These are phyloP conservation scores for Capricornis sumatraensis DNA, from an alignment of 2,113 vertebrate genomes.

Conservation along the genomic window DNA sequence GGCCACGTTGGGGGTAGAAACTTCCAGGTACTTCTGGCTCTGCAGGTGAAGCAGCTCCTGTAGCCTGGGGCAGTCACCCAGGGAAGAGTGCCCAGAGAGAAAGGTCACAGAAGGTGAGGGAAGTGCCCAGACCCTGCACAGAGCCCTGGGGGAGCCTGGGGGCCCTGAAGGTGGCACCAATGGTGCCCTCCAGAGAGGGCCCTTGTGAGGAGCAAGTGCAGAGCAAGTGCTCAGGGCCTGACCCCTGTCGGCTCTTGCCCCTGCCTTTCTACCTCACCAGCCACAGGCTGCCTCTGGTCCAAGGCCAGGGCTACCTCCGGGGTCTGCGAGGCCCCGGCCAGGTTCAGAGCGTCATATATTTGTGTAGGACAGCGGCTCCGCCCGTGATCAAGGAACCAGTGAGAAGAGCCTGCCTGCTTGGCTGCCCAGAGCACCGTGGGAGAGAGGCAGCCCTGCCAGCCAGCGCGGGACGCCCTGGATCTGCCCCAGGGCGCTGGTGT, in stretches of 20 bases:
- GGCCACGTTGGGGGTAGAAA: not conserved
- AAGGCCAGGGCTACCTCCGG: not conserved
- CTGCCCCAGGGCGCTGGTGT: not conserved
- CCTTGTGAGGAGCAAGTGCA: not conserved
- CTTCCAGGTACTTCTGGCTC: not conserved
- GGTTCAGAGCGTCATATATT: not conserved
- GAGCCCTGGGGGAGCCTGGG: not conserved
- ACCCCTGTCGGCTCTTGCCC: rapidly evolving
- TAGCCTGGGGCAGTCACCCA: not conserved
- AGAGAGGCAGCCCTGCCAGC: rapidly evolving
- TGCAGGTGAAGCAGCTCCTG: not conserved
- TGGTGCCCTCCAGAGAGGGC: not conserved
- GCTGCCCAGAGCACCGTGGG: not conserved
- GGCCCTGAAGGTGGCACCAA: not conserved
- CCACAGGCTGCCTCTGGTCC: not conserved
- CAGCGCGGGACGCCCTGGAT: not conserved
- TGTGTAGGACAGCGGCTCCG: not conserved
- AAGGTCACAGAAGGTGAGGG: not conserved
- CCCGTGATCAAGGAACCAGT: not conserved
- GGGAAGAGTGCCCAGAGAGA: not conserved
- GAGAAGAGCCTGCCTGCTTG: not conserved
- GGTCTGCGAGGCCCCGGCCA: not conserved
- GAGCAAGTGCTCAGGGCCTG: not conserved
- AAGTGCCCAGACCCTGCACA: not conserved
- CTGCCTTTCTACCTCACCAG: not conserved